Evolutionary conservation across 2,113 vertebrate genomes (phyloP).

Genomic region (Myrmecobius fasciatus): DNA sequence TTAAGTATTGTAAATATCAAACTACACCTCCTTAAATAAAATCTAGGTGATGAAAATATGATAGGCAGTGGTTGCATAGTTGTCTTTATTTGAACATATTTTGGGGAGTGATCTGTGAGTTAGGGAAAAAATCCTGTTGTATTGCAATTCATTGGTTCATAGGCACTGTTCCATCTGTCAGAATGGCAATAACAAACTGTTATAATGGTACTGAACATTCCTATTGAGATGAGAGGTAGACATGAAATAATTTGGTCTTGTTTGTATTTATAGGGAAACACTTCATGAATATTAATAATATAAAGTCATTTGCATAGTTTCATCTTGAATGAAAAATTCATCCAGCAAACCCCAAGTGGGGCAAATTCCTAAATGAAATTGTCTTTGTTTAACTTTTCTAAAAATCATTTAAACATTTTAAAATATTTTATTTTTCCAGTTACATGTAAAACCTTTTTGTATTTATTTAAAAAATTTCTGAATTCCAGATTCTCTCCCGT

Average conservation of each 20-base stretch:
- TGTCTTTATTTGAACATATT: constrained; percentile 61
- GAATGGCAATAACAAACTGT: constrained; percentile 42
- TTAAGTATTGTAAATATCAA: neutral
- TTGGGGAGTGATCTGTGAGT: constrained; percentile 54
- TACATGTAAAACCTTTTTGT: too few species aligned
- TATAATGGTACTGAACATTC: constrained; percentile 64
- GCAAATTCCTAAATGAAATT: constrained; percentile 45
- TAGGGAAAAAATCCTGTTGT: neutral
- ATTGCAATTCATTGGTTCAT: constrained; percentile 38
- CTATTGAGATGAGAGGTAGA: constrained; percentile 58
- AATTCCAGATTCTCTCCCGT: too few species aligned
- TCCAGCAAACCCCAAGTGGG: constrained; percentile 12
- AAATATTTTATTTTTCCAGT: too few species aligned
- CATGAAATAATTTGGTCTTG: constrained; percentile 25
- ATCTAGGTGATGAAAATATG: constrained; percentile 42
- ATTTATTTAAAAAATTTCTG: too few species aligned
- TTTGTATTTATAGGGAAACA: constrained; percentile 52
- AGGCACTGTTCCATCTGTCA: constrained; percentile 54
- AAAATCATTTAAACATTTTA: constrained; percentile 21
- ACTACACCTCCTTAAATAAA: constrained; percentile 51
- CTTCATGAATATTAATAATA: constrained; percentile 55
- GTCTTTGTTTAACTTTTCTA: constrained; percentile 41
- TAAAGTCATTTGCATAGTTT: constrained; percentile 40
- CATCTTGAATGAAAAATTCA: constrained; percentile 7
- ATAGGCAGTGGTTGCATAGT: constrained; percentile 53